A percentile compares a stretch with the other conserved stretches of the same genome.
phyloP scores from a whole-genome alignment of 2,113 vertebrate genomes.

The Charadrius vociferus region DNA sequence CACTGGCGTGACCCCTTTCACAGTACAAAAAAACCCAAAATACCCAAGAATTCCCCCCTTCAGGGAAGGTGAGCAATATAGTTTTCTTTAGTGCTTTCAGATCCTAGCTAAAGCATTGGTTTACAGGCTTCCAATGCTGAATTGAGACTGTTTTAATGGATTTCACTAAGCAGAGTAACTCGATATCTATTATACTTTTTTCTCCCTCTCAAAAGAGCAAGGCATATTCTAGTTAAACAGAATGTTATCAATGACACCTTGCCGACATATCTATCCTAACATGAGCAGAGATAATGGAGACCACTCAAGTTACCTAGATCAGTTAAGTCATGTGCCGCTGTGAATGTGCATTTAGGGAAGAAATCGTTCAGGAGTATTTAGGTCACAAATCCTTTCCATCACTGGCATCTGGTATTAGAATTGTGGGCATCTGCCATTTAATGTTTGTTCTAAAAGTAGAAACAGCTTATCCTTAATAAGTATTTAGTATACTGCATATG shows the following conservation, averaged over 20 bases:
- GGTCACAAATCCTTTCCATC: constrained; percentile 69
- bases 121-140: neutral
- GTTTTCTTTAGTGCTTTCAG: neutral
- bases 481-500: constrained; percentile 27
- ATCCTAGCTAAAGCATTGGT: neutral
- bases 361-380: constrained; percentile 55
- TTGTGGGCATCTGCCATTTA: constrained; percentile 57
- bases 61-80: neutral
- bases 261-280: neutral
- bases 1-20: neutral
- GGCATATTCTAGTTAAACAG: neutral
- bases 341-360: constrained; percentile 24
- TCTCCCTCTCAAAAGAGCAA: neutral
- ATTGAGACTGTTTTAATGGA: neutral
- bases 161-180: neutral
- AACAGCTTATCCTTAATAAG: constrained; percentile 58
- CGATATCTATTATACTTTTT: neutral
- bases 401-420: constrained; percentile 52
- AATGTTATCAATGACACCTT: neutral
- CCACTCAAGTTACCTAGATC: neutral
- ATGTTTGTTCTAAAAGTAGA: constrained; percentile 41
- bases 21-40: neutral
- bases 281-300: neutral
- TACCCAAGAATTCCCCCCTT: neutral
- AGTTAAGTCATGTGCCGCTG: neutral